Base-by-base conservation (phyloP, 1,140 invertebrate species). In the Drosophila sturtevanti region DNA sequence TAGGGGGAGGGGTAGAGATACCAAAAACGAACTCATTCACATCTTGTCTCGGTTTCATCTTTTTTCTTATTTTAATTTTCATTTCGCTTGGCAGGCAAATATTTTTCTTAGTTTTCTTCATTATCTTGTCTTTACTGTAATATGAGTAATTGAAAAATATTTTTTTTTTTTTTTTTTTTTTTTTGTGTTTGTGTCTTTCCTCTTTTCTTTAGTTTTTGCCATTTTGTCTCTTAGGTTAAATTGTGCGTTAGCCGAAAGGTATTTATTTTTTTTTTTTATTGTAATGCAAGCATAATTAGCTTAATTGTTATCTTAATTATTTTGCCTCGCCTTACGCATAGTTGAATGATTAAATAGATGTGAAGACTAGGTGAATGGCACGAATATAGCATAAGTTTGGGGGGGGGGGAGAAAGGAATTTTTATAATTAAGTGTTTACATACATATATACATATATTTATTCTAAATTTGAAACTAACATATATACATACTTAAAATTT, bases 281-380 rank as follows among this genome's bases (percentile, higher is more conserved):
- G 41, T 48, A 77, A 65, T 73, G 68, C 64, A 55, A 62, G 56
- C 24, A n/a, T 79, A 76, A 79, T 79, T 76, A 79, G 68, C 68
- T 67, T 63, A 71, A 78, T 78, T 79, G 68, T 68, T 63, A 34
- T 68, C 63, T 72, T 65, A 72, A 68, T 72, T 76, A 72, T 79
- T 68, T 58, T 68, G 48, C 41, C 56, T 51, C 7, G 37, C 31
- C 37, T 11, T 48, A 61, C 38, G 69, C 69, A 72, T 63, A 64
- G 65, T 63, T 64, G 66, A 41, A 4, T 54, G 56, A 41, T 21
- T 37, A 41, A 35, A 34, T 18, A 61, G 21, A 58, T 73, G 60
- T 65, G 31, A n/a, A n/a, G n/a, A 48, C 34, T 44, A 35, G 9
- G 35, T 68, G 54, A 37, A 63, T 60, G 37, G 54, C 9, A 55